Conservation (phyloP, 2,113 vertebrate species). For the Gavialis gangeticus region DNA sequence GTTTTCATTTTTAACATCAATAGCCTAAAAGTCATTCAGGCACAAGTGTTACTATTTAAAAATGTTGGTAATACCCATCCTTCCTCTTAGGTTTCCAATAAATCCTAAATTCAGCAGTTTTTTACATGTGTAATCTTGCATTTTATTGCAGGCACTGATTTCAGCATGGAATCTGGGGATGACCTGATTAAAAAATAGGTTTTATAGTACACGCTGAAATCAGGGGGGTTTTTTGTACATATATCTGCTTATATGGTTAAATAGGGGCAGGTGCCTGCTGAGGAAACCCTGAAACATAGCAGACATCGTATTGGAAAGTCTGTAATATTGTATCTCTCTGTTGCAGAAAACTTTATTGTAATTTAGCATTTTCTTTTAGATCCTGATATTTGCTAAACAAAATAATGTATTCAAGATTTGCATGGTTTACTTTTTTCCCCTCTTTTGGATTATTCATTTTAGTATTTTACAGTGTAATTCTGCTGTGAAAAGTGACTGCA, state of each 20-base stretch:
- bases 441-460: neutral
- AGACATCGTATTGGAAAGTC: neutral
- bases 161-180: neutral
- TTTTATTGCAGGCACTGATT: fast-evolving
- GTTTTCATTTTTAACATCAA: neutral
- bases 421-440: neutral
- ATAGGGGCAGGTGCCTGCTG: neutral
- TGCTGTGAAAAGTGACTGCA: neutral
- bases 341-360: neutral
- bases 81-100: neutral
- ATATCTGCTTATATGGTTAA: neutral
- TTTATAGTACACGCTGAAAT: no score
- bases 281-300: neutral
- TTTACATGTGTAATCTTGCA: fast-evolving
- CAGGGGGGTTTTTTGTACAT: neutral
- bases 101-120: neutral
- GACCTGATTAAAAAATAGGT: no score
- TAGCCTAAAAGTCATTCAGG: neutral
- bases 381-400: neutral
- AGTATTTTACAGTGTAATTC: neutral
- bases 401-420: neutral
- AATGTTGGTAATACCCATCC: neutral
- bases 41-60: neutral
- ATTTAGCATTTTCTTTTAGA: neutral
- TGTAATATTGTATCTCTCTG: neutral